Evolutionary conservation across 1,140 invertebrate species (phyloP).

Genomic region (Hycleus cichorii): DNA sequence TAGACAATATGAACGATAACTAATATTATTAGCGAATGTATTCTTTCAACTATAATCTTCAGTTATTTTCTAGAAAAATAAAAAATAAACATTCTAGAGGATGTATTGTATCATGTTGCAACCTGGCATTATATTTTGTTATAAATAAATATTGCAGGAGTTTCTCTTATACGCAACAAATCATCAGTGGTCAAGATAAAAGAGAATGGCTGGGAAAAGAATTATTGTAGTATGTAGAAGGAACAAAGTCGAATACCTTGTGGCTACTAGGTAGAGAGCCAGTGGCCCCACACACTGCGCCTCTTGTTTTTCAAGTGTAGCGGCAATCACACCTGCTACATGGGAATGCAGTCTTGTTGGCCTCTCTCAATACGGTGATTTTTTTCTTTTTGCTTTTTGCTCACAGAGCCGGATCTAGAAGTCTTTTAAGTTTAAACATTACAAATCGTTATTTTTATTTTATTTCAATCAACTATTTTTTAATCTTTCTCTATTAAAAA

Average conservation of each 20-base stretch:
- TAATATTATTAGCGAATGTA: too few relatives aligned
- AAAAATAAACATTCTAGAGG: background rate
- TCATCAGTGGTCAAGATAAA: conserved; percentile 10
- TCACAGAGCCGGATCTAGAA: conserved; percentile 1
- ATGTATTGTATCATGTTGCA: conserved; percentile 7
- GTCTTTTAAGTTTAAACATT: too few relatives aligned
- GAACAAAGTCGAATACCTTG: conserved; percentile 7
- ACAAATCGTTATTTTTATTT: too few relatives aligned
- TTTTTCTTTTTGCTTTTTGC: conserved; percentile 4
- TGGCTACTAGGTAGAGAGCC: conserved; percentile 8
- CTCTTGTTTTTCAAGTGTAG: conserved; percentile 12
- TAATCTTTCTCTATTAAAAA: too few relatives aligned
- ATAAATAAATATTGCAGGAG: conserved; percentile 8
- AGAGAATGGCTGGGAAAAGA: conserved; percentile 9
- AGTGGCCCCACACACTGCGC: conserved; percentile 11
- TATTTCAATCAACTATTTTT: too few relatives aligned
- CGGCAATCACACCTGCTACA: conserved; percentile 17
- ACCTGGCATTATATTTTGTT: conserved; percentile 8
- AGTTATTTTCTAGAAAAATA: too few relatives aligned
- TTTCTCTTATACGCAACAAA: conserved; percentile 8
- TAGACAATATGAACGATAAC: too few relatives aligned
- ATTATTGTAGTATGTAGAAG: background rate
- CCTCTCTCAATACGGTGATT: conserved; percentile 1
- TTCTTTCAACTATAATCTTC: too few relatives aligned
- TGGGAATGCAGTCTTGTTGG: conserved; percentile 15